Base-by-base conservation (phyloP, 2,797 vertebrate genomes). In the Spea hammondii region DNA sequence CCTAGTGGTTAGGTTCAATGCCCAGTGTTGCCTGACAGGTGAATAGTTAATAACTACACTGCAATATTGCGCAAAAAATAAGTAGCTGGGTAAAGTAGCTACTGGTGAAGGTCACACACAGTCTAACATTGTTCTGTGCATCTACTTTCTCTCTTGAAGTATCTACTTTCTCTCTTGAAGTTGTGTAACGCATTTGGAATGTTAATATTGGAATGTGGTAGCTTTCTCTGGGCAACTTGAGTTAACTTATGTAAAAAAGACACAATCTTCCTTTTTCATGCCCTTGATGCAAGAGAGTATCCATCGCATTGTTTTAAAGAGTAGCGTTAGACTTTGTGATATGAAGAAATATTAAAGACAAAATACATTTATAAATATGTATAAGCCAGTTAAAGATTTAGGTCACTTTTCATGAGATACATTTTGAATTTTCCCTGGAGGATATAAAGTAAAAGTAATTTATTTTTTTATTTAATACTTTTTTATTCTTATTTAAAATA, bases 311-410 rank as follows among this genome's bases (percentile, higher is more conserved):
- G 11, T 54, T 79, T 74, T 53, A 5, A 50, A 48, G 11, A 69
- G 6, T 51, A 51, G 46, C 6, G 14, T 53, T 6, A 32, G 44
- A 6, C 50, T 8, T 4, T 12, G 65, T 64, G 55, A 67, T 60
- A 68, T 50, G 65, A 45, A 68, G 44, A 62, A 49, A 55, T 74
- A 54, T 79, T 51, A 17, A 74, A 54, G 45, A 73, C 48, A 79
- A 73, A 79, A 68, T 75, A 75, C 32, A 17, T 62, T 62, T 62
- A 62, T 80, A 65, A 80, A 80, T 80, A 80, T 80, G 79, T 71
- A 80, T 76, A 65, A 70, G 67, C 65, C 73, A 68, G 75, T 71
- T 71, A 75, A 75, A 80, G 67, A 80, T 80, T 71, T 80, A 80
- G 79, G 79, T 80, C 72, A 76, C 73, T 80, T 80, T 80, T 10